A percentile compares a stretch with the other conserved stretches of the same genome.
Evolutionary conservation across 2,888 invertebrate species (phyloP).

Genomic region (Melinaea marsaeus): DNA sequence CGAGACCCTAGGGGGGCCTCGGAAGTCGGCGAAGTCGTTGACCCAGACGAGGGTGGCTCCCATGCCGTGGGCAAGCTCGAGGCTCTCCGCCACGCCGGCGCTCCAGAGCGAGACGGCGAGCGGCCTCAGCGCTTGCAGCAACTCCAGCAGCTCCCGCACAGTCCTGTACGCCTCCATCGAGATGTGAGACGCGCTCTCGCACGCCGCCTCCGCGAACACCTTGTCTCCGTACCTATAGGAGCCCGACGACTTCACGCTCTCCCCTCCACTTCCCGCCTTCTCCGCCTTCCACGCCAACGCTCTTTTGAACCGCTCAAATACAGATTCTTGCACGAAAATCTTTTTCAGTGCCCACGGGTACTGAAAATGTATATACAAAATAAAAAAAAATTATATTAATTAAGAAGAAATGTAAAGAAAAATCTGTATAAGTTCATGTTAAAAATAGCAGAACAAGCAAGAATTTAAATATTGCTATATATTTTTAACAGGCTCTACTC

Average conservation of each 20-base stretch:
- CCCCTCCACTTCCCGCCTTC: conserved; percentile 7
- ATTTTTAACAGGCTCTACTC: too few species aligned
- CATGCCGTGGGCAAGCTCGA: conserved; percentile 44
- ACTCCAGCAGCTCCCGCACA: conserved; percentile 46
- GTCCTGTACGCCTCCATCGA: conserved; percentile 52
- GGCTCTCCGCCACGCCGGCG: conserved; percentile 43
- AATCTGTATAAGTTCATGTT: too few species aligned
- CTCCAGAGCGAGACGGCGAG: conserved; percentile 51
- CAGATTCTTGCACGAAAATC: conserved; percentile 52
- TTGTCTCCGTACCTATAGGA: conserved; percentile 27
- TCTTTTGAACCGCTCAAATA: conserved; percentile 42
- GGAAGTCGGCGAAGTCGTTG: conserved; percentile 45
- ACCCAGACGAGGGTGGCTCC: conserved; percentile 45
- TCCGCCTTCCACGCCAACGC: conserved; percentile 40
- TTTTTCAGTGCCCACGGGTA: conserved; percentile 46
- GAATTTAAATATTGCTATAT: too few species aligned
- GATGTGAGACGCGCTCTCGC: conserved; percentile 34
- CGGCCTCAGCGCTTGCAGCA: conserved; percentile 35
- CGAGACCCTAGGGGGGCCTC: conserved; percentile 38
- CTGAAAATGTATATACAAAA: conserved; percentile 35
- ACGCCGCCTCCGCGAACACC: conserved; percentile 26
- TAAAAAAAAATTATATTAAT: background rate
- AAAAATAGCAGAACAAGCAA: background rate
- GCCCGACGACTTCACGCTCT: conserved; percentile 5
- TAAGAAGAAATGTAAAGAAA: background rate